Conservation (phyloP, 2,888 invertebrate genomes). For the Pandemis heparana region DNA sequence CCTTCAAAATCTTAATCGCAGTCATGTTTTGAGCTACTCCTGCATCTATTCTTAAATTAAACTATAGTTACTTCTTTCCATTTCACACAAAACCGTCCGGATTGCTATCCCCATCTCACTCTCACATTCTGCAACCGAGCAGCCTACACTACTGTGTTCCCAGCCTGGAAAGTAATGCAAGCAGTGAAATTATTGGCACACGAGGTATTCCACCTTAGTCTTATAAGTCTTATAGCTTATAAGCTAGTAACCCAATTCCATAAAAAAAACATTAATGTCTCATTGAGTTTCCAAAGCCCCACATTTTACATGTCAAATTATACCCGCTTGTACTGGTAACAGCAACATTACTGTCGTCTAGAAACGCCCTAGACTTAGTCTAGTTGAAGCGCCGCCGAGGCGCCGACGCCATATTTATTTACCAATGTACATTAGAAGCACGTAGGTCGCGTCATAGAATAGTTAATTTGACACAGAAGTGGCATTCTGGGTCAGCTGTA, state of each 20-base stretch:
- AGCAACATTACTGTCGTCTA: constrained; percentile 1
- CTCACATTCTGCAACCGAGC: too few relatives aligned
- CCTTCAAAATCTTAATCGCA: too few relatives aligned
- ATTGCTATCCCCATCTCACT: too few relatives aligned
- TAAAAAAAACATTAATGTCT: neutral
- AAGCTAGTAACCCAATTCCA: too few relatives aligned
- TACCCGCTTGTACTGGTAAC: neutral
- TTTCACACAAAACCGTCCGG: neutral
- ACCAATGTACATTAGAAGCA: constrained; percentile 40
- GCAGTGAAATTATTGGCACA: too few relatives aligned
- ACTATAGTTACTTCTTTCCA: neutral
- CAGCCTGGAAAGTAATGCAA: too few relatives aligned
- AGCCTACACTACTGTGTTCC: too few relatives aligned
- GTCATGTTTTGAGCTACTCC: neutral
- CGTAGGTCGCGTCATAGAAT: constrained; percentile 9
- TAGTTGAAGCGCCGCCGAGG: constrained; percentile 53
- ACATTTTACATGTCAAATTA: neutral
- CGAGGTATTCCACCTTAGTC: too few relatives aligned
- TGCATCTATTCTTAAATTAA: neutral
- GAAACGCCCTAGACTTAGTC: constrained; percentile 3
- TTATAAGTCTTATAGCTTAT: too few relatives aligned
- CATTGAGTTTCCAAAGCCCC: neutral
- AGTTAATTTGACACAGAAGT: constrained; percentile 4
- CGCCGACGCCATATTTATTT: constrained; percentile 57
- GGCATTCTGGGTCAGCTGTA: neutral